phyloP scores from a whole-genome alignment of 2,113 vertebrate species.

The Poecilia latipinna region DNA sequence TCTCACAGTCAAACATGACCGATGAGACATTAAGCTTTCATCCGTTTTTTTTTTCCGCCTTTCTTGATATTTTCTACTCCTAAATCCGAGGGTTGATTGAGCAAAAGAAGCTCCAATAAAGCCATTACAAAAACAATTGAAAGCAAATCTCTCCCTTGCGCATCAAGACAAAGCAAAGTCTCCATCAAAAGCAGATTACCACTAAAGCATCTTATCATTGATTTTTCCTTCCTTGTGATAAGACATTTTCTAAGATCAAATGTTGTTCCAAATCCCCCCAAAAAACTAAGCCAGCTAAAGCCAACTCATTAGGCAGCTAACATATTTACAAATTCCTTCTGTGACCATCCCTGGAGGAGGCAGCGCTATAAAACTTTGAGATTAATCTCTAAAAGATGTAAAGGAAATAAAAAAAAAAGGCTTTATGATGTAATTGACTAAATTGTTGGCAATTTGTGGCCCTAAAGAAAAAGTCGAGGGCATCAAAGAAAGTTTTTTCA shows the following conservation, averaged over 20 bases:
- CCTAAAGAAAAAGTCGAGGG: background rate
- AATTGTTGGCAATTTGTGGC: background rate
- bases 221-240: constrained; percentile 24
- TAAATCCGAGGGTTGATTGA: constrained; percentile 12
- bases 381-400: background rate
- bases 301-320: constrained; percentile 32
- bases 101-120: background rate
- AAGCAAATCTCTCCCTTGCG: constrained; percentile 18
- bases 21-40: constrained; percentile 8
- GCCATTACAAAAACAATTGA: background rate
- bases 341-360: background rate
- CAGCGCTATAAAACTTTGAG: background rate
- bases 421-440: background rate
- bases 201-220: constrained; percentile 20
- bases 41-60: background rate
- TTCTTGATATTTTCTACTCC: background rate
- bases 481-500: constrained; percentile 2
- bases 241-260: constrained; percentile 55
- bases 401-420: background rate
- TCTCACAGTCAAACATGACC: background rate
- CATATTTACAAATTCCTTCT: constrained; percentile 13
- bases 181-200: constrained; percentile 33
- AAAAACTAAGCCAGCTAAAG: constrained; percentile 4
- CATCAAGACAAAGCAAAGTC: constrained; percentile 27
- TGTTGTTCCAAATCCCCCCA: constrained; percentile 19